Evolutionary conservation across 2,113 vertebrate species (phyloP).

Genomic region (Daphoenositta chrysoptera): DNA sequence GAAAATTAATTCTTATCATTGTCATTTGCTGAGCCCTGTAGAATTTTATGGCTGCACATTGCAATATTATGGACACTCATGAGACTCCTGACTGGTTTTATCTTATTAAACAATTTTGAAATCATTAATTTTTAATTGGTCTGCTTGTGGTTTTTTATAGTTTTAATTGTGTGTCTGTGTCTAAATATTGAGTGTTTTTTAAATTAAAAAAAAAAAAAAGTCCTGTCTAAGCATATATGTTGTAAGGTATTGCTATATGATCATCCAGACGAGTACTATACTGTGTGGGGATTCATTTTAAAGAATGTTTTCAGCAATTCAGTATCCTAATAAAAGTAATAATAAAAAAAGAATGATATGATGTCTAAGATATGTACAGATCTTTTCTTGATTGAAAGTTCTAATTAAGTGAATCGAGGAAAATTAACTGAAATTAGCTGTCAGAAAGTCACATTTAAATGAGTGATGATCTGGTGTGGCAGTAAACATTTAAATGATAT

Average conservation of each 20-base stretch:
- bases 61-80: constrained; percentile 60
- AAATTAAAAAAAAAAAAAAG: constrained; percentile 34
- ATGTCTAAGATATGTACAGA: constrained; percentile 68
- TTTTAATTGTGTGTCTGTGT: constrained; percentile 67
- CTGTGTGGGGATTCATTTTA: constrained; percentile 60
- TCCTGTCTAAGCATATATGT: not conserved
- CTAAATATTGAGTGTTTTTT: constrained; percentile 9
- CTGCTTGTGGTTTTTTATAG: constrained; percentile 69
- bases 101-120: constrained; percentile 85
- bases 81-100: constrained; percentile 77
- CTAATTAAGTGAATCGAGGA: constrained; percentile 96
- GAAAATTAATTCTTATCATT: constrained; percentile 60
- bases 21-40: constrained; percentile 66
- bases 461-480: constrained; percentile 89
- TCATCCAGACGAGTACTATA: not conserved
- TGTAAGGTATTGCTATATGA: constrained; percentile 15
- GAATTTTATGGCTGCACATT: constrained; percentile 71
- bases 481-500: constrained; percentile 99
- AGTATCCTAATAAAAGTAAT: constrained; percentile 66
- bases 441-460: constrained; percentile 99
- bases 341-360: constrained; percentile 66
- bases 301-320: constrained; percentile 60
- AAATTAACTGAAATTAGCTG: constrained; percentile 99
- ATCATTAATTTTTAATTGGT: constrained; percentile 83
- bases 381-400: constrained; percentile 89